Percentiles rank a stretch among this genome's conserved stretches.
These are phyloP conservation scores for Bungarus multicinctus DNA, from an alignment of 2,113 vertebrate genomes.

Conservation along the genomic window DNA sequence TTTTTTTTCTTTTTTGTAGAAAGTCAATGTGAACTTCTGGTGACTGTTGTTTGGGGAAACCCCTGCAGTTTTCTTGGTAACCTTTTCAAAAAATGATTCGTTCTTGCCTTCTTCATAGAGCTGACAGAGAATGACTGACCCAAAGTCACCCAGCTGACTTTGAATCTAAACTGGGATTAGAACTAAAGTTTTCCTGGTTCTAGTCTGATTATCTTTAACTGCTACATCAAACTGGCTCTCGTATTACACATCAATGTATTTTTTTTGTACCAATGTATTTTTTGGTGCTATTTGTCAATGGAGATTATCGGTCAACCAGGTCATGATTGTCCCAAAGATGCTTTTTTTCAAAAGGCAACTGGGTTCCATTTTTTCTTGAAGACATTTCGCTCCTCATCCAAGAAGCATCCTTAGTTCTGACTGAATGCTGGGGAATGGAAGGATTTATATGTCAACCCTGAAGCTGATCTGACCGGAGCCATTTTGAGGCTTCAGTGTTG, in stretches of 20 bases:
- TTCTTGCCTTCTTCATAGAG: not conserved
- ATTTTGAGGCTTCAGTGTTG: too few species aligned
- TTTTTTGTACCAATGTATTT: not conserved
- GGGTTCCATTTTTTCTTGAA: too few species aligned
- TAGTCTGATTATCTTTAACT: not conserved
- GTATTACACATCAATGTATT: not conserved
- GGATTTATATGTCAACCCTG: too few species aligned
- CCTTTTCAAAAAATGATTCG: not conserved
- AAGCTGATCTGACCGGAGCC: too few species aligned
- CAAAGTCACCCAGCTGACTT: not conserved
- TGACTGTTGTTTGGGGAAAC: not conserved
- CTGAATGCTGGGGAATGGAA: too few species aligned
- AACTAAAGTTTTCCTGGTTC: not conserved
- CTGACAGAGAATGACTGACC: not conserved
- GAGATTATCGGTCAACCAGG: too few species aligned
- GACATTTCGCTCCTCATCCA: too few species aligned
- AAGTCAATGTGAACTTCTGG: not conserved
- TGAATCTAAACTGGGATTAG: not conserved
- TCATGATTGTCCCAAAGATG: too few species aligned
- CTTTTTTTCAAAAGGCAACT: too few species aligned
- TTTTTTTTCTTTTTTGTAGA: not conserved
- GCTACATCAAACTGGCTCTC: not conserved
- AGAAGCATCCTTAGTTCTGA: too few species aligned
- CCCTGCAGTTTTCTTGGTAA: not conserved
- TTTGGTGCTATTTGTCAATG: not conserved